Evolutionary conservation across 2,113 vertebrate species (phyloP), one percentile per base, ranked within the genome.

Genomic region (Silurus glanis): DNA sequence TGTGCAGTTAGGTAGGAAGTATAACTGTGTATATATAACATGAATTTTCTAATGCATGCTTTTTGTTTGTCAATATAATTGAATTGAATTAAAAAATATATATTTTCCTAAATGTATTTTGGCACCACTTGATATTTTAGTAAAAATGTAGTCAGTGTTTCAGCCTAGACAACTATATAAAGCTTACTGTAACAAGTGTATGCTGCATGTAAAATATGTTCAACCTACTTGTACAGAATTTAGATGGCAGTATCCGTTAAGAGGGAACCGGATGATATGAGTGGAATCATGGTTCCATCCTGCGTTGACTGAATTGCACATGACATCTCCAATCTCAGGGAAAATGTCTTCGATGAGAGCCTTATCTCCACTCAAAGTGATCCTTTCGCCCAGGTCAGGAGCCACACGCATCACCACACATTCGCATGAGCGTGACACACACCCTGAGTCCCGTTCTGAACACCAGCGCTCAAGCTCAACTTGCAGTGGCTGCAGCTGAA

Each of bases 321-420:
- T 94, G 89, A 96, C 94, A 0, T 98, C 97, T 0, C 94, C 96
- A 0, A 98, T 96, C 91, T 99, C 97, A 0, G 98, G 97, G 84
- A 99, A 99, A 88, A 97, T 95, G 86, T 99, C 97, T 89, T 97
- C 94, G 90, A 99, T 97, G 89, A 98, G 92, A 0, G 95, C 95
- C 87, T 95, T 95, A 87, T 96, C 96, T 0, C 96, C 96, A 0
- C 97, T 99, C 89, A 99, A 92, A 0, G 96, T 96, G 87, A 99
- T 97, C 93, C 96, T 95, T 91, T 99, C 98, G 0, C 97, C 96
- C 0, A 97, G 95, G 86, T 97, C 97, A 0, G 97, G 97, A 66
- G 96, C 96, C 23, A 98, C 96, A 0, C 96, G 95, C 58, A 99
- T 96, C 92, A 97, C 95, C 51, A 98, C 94, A 86, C 98, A 98